Evolutionary conservation across 2,797 vertebrate genomes (phyloP), one percentile per base, ranked within the genome.

Genomic region (Pipistrellus pipistrellus): DNA sequence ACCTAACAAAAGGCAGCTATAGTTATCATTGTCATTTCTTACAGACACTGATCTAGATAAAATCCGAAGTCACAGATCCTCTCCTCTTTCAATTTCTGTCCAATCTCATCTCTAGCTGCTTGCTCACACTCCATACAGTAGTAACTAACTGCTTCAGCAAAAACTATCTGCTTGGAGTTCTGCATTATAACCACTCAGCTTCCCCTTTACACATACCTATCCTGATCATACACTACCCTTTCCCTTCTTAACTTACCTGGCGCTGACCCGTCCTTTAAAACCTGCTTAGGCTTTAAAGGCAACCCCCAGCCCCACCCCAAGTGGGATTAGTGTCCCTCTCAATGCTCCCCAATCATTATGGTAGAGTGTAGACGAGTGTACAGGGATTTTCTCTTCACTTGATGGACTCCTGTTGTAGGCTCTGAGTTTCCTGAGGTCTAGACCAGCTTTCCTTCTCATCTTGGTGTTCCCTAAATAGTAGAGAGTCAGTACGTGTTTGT

Each of bases 351-450:
- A 14, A 76, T 55, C 73, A n/a, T 53, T 14, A 20, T 64, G 35
- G 46, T 18, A 55, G 38, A 64, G 15, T 91, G 72, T 35, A 55
- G 2, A 87, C 18, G 25, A 3, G 6, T 25, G 9, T n/a, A 11
- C 17, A 76, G 35, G 18, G 82, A 38, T 81, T 77, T 83, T 82
- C 35, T 93, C 59, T 90, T 90, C 46, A 48, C n/a, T 87, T 83
- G 44, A 53, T 94, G 57, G 25, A 12, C 27, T 88, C 9, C 20
- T 88, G 14, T 44, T 17, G 23, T 68, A 78, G 38, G 21, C 30
- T 81, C 64, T 62, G 23, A 76, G 71, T 89, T 91, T 69, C 59
- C 55, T 85, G 32, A 86, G 21, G 48, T 87, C 30, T 55, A 80
- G 32, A 71, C 2, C 18, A 88, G 38, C 23, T 51, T 66, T 86